Percentiles rank a stretch among this genome's conserved stretches.
Conservation (phyloP, 2,888 invertebrate genomes). For the Amphipoea lucens region DNA sequence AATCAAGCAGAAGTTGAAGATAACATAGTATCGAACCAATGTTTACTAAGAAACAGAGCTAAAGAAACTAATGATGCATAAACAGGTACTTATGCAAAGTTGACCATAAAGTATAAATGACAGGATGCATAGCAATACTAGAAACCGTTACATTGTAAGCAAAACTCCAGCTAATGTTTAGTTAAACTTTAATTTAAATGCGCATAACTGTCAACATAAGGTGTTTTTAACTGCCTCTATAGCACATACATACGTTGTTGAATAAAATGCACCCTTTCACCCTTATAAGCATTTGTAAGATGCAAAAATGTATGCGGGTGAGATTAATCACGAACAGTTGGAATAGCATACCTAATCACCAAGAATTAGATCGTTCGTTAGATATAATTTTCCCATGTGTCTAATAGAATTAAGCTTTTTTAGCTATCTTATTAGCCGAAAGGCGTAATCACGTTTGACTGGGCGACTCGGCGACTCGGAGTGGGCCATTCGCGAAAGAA, state of each 20-base stretch:
- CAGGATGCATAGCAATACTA: conserved; percentile 24
- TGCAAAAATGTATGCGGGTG: conserved; percentile 57
- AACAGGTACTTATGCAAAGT: conserved; percentile 34
- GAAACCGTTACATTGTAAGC: conserved; percentile 38
- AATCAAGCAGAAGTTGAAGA: neutral
- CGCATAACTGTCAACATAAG: conserved; percentile 45
- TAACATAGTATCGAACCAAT: neutral
- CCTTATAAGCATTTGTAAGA: conserved; percentile 25
- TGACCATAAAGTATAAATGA: conserved; percentile 24
- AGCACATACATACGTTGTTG: conserved; percentile 1
- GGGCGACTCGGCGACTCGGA: conserved; percentile 54
- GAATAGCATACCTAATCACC: conserved; percentile 32
- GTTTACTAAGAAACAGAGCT: neutral
- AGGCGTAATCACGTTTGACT: conserved; percentile 60
- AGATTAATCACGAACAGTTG: conserved; percentile 52
- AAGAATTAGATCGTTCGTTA: conserved; percentile 43
- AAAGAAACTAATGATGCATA: conserved; percentile 33
- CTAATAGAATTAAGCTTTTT: conserved; percentile 60
- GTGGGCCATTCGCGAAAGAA: conserved; percentile 82
- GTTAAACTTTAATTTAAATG: conserved; percentile 44
- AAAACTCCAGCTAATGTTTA: conserved; percentile 19
- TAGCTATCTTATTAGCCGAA: conserved; percentile 56
- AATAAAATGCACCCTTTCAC: conserved; percentile 44
- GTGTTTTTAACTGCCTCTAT: conserved; percentile 30
- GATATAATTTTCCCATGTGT: conserved; percentile 46